These are phyloP conservation scores for Salarias fasciatus DNA, from an alignment of 2,797 vertebrate genomes.

Conservation along the genomic window DNA sequence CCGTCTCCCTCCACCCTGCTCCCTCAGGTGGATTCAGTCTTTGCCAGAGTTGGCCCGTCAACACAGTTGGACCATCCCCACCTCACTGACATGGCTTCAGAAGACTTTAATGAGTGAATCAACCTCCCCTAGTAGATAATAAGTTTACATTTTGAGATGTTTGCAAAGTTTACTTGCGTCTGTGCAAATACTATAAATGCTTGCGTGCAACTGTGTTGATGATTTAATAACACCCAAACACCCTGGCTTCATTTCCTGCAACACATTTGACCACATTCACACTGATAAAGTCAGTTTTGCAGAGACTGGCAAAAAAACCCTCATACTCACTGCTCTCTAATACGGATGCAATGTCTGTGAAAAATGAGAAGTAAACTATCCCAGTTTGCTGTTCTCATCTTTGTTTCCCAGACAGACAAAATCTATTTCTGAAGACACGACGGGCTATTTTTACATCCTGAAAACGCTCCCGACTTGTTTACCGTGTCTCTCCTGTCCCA, in stretches of 20 bases:
- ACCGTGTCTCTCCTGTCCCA: constrained; percentile 30
- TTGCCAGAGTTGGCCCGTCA: too few species aligned
- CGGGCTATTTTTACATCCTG: constrained; percentile 57
- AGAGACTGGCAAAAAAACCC: constrained; percentile 1
- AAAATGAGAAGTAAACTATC: constrained; percentile 30
- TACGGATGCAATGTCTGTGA: constrained; percentile 22
- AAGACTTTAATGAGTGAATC: too few species aligned
- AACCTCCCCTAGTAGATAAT: too few species aligned
- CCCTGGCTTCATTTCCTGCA: constrained; percentile 15
- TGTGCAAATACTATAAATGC: too few species aligned
- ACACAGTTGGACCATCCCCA: too few species aligned
- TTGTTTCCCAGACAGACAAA: constrained; percentile 40
- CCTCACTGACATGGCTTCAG: too few species aligned
- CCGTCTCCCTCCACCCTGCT: too few species aligned
- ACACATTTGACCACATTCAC: not conserved
- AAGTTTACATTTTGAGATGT: too few species aligned
- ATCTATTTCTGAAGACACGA: constrained; percentile 67
- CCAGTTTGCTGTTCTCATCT: constrained; percentile 42
- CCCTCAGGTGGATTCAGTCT: too few species aligned
- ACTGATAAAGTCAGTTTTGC: constrained; percentile 8
- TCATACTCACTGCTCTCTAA: not conserved
- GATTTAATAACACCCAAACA: not conserved
- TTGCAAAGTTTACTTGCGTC: too few species aligned
- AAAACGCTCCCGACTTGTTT: constrained; percentile 56
- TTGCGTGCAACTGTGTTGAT: too few species aligned